Evolutionary conservation across 2,113 vertebrate genomes (phyloP).

Genomic region (Ophiodon elongatus): DNA sequence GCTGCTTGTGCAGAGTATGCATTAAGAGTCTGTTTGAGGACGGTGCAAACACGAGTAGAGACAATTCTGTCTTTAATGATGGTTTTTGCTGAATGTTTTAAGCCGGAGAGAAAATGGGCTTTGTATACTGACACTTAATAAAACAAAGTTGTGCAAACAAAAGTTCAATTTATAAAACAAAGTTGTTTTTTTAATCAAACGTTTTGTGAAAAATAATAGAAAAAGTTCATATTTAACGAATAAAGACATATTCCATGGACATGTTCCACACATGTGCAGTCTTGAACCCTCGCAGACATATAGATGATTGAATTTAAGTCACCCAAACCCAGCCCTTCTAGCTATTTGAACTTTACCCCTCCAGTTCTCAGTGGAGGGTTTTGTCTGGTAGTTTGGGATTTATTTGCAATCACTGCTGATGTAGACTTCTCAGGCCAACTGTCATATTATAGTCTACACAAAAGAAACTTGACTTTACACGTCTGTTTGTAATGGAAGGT

Average conservation of each 20-base stretch:
- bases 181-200: too few relatives aligned
- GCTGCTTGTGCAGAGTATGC: neutral
- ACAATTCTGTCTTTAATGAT: neutral
- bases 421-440: neutral
- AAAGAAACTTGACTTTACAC: neutral
- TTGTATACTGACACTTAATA: neutral
- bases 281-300: neutral
- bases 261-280: neutral
- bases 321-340: neutral
- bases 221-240: neutral
- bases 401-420: neutral
- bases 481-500: conserved; percentile 17
- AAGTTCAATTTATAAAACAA: neutral
- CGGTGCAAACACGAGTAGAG: neutral
- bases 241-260: neutral
- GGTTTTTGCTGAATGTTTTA: neutral
- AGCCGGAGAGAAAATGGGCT: neutral
- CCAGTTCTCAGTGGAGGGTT: neutral
- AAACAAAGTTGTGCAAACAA: neutral
- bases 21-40: neutral
- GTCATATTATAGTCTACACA: too few relatives aligned
- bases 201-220: too few relatives aligned
- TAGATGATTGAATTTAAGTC: neutral
- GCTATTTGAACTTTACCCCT: neutral
- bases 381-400: neutral